These are phyloP conservation scores for Vesta saturnalis DNA, from an alignment of 2,888 invertebrate species.

Conservation along the genomic window DNA sequence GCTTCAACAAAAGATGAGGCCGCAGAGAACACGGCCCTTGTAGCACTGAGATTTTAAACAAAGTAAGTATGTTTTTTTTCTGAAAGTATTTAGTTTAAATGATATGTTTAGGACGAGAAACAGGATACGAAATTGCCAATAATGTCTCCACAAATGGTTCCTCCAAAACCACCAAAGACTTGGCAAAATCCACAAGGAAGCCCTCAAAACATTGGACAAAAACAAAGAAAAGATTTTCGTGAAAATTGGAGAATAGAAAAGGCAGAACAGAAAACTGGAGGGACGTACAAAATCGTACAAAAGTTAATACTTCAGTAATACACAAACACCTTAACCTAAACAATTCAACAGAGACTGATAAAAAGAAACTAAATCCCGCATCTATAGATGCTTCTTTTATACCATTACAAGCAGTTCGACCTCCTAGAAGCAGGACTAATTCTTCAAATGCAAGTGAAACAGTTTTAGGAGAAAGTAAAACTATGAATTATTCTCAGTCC, in stretches of 20 bases:
- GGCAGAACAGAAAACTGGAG: too few species aligned
- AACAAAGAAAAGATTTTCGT: not conserved
- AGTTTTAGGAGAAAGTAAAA: conserved; percentile 2
- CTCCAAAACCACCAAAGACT: conserved; percentile 48
- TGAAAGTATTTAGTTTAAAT: too few species aligned
- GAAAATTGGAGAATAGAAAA: conserved; percentile 23
- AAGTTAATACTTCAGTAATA: not conserved
- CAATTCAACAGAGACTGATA: not conserved
- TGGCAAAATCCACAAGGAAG: conserved; percentile 38
- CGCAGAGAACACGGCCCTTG: conserved; percentile 62
- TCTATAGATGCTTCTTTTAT: conserved; percentile 61
- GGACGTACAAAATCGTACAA: not conserved
- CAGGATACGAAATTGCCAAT: not conserved
- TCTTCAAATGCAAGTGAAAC: conserved; percentile 14
- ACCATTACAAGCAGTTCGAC: conserved; percentile 67
- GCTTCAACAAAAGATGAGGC: conserved; percentile 63
- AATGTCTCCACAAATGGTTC: conserved; percentile 48
- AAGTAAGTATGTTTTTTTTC: too few species aligned
- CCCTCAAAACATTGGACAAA: not conserved
- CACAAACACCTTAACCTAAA: conserved; percentile 11
- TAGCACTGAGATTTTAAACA: conserved; percentile 52
- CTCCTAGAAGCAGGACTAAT: conserved; percentile 47
- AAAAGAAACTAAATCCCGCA: not conserved
- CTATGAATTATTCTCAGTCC: conserved; percentile 4
- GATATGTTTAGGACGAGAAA: not conserved